Percentiles rank a stretch among this genome's conserved stretches.
Evolutionary conservation across 1,140 invertebrate genomes (phyloP).

Genomic region (Philopotamus ludificatus): DNA sequence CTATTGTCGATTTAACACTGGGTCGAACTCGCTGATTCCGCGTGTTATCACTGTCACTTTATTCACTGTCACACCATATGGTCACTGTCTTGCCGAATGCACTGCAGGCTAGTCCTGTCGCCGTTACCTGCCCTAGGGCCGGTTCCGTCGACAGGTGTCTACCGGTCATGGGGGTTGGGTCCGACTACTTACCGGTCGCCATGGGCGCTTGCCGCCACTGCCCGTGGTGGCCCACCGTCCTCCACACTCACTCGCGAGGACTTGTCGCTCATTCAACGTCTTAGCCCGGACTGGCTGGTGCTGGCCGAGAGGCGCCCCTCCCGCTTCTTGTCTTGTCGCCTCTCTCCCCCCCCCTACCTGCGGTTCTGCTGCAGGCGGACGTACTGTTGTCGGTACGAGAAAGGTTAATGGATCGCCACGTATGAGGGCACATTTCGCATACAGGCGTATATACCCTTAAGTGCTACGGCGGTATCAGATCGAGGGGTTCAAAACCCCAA

Average conservation of each 20-base stretch:
- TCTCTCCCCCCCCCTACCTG: background rate
- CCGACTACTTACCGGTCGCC: constrained; percentile 35
- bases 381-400: constrained; percentile 13
- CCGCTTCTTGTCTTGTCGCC: background rate
- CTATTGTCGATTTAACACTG: background rate
- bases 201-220: constrained; percentile 35
- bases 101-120: too few species aligned
- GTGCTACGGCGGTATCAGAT: too few species aligned
- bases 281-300: constrained; percentile 33
- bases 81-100: too few species aligned
- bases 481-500: too few species aligned
- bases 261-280: constrained; percentile 38
- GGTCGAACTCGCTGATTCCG: background rate
- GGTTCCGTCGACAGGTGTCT: too few species aligned
- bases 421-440: background rate
- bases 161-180: constrained; percentile 10
- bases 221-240: constrained; percentile 30
- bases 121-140: too few species aligned
- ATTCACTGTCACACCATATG: background rate
- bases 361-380: constrained; percentile 11
- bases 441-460: background rate
- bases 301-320: constrained; percentile 11
- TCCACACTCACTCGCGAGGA: constrained; percentile 37
- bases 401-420: constrained; percentile 24
- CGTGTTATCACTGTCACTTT: background rate